These are phyloP conservation scores for Myanophis thanlyinensis DNA, from an alignment of 2,113 vertebrate genomes.

Conservation along the genomic window DNA sequence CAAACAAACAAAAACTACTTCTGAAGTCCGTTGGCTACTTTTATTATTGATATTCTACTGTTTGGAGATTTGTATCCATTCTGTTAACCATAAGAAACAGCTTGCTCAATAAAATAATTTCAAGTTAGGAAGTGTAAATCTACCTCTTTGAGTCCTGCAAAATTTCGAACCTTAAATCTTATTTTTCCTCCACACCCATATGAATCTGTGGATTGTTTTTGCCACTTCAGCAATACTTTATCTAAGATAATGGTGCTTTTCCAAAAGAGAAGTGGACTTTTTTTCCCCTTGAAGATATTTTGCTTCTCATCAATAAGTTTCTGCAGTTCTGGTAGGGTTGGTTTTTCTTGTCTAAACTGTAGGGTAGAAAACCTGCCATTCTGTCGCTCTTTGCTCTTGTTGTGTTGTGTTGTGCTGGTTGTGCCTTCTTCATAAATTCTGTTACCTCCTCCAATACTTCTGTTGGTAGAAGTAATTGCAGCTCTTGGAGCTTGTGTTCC, in stretches of 20 bases:
- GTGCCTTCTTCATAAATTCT: not conserved
- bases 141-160: not conserved
- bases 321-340: too few relatives aligned
- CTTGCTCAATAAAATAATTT: not conserved
- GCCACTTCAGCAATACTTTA: not conserved
- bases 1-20: too few relatives aligned
- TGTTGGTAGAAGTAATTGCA: not conserved
- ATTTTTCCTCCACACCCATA: not conserved
- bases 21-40: not conserved
- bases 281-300: too few relatives aligned
- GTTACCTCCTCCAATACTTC: not conserved
- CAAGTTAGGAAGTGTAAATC: not conserved
- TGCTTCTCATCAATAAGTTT: too few relatives aligned
- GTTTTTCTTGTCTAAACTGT: too few relatives aligned
- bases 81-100: not conserved
- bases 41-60: not conserved
- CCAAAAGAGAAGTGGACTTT: too few relatives aligned
- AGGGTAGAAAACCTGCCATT: too few relatives aligned
- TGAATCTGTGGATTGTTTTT: not conserved
- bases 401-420: not conserved
- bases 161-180: not conserved
- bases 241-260: too few relatives aligned
- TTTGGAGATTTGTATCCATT: not conserved
- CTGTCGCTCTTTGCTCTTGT: too few relatives aligned
- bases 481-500: not conserved